Conservation (phyloP, 1,140 invertebrate genomes). For the Ylistrum balloti region DNA sequence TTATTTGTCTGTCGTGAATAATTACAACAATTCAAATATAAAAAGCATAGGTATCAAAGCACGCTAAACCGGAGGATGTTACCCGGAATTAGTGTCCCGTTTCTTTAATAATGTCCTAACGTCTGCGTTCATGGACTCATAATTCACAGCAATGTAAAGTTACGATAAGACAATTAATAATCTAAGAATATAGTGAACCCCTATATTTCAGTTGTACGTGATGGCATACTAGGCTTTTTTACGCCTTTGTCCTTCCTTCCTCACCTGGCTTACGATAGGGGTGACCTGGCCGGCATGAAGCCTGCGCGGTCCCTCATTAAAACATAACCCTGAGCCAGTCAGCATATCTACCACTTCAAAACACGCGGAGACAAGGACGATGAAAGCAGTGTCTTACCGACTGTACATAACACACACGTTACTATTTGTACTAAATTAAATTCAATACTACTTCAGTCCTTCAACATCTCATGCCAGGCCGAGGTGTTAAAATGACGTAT, state of each 20-base stretch:
- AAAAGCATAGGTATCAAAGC: too few relatives aligned
- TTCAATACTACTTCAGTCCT: conserved; percentile 8
- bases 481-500: conserved; percentile 34
- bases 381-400: background rate
- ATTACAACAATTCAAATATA: too few relatives aligned
- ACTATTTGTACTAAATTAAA: background rate
- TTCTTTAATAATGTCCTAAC: too few relatives aligned
- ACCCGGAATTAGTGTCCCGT: background rate
- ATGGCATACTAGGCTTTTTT: conserved; percentile 10
- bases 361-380: background rate
- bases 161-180: too few relatives aligned
- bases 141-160: too few relatives aligned
- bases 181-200: background rate
- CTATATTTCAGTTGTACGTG: background rate
- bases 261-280: conserved; percentile 28
- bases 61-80: too few relatives aligned
- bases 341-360: background rate
- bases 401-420: background rate
- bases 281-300: background rate
- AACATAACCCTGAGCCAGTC: background rate
- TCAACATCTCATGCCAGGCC: background rate
- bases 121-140: too few relatives aligned
- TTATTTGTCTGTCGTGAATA: too few relatives aligned
- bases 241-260: background rate
- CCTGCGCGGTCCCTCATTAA: conserved; percentile 1